Conservation (phyloP, 2,113 vertebrate genomes). For the Phoxinus phoxinus region DNA sequence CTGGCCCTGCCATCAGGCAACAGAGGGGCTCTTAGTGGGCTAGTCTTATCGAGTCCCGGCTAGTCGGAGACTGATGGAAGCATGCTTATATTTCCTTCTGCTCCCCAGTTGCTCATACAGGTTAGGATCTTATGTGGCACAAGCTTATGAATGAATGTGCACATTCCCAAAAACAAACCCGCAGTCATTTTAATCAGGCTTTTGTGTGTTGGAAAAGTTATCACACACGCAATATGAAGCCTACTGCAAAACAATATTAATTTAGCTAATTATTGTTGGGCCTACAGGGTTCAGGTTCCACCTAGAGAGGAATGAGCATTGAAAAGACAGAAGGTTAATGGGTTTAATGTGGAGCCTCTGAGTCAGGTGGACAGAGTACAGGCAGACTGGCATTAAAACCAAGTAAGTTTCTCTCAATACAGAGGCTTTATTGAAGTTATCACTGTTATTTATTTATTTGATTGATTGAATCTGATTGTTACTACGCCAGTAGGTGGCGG, state of each 20-base stretch:
- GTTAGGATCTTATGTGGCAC: slow-evolving; percentile 34
- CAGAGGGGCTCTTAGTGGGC: slow-evolving; percentile 69
- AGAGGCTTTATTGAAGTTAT: background rate
- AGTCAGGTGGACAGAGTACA: slow-evolving; percentile 41
- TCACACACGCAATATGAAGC: slow-evolving; percentile 23
- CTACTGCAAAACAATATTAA: slow-evolving; percentile 23
- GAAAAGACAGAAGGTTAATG: slow-evolving; percentile 51
- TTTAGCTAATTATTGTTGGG: slow-evolving; percentile 39
- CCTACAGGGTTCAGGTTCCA: slow-evolving; percentile 42
- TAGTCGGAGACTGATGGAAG: slow-evolving; percentile 60
- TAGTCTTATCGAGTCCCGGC: slow-evolving; percentile 71
- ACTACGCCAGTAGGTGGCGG: background rate
- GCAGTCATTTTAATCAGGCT: background rate
- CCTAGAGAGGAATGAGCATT: slow-evolving; percentile 19
- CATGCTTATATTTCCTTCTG: slow-evolving; percentile 60
- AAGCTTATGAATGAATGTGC: slow-evolving; percentile 2
- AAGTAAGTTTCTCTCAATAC: background rate
- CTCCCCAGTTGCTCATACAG: slow-evolving; percentile 36
- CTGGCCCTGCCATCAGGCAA: slow-evolving; percentile 84
- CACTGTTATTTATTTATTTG: background rate
- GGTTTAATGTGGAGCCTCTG: slow-evolving; percentile 48
- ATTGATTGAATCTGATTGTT: background rate
- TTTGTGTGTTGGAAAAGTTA: background rate
- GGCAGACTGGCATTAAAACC: slow-evolving; percentile 14
- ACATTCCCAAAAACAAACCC: slow-evolving; percentile 23